phyloP scores from a whole-genome alignment of 2,888 invertebrate genomes.

The Ethmia dodecea region DNA sequence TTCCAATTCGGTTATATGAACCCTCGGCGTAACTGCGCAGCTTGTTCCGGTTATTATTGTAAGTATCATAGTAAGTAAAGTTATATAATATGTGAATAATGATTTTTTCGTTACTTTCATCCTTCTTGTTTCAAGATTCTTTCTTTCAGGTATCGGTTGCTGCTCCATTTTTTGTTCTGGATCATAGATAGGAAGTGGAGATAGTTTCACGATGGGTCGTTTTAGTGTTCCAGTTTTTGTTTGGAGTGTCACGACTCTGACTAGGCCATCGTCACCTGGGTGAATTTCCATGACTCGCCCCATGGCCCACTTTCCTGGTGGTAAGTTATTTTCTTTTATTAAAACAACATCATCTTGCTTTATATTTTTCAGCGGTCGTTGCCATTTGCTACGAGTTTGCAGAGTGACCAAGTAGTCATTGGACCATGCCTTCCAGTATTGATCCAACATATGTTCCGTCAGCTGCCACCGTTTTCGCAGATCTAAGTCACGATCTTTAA shows the following conservation, averaged over 20 bases:
- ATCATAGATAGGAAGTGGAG: neutral
- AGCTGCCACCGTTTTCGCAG: slow-evolving; percentile 10
- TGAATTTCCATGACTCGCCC: slow-evolving; percentile 13
- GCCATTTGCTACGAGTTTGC: slow-evolving; percentile 13
- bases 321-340: slow-evolving; percentile 15
- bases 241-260: slow-evolving; percentile 2
- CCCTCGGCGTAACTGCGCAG: neutral
- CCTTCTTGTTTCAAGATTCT: neutral
- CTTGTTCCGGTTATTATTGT: neutral
- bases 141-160: neutral
- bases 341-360: slow-evolving; percentile 14
- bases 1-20: slow-evolving; percentile 10
- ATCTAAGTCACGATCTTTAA: neutral
- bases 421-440: slow-evolving; percentile 13
- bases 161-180: neutral
- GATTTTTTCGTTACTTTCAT: neutral
- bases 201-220: slow-evolving; percentile 3
- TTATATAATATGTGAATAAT: neutral
- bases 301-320: slow-evolving; percentile 16
- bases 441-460: slow-evolving; percentile 10
- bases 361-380: slow-evolving; percentile 8
- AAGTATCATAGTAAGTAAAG: neutral
- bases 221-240: neutral
- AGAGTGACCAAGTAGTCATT: slow-evolving; percentile 8
- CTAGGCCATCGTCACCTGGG: slow-evolving; percentile 4